phyloP scores from a whole-genome alignment of 2,113 vertebrate species.

The Xyrauchen texanus region DNA sequence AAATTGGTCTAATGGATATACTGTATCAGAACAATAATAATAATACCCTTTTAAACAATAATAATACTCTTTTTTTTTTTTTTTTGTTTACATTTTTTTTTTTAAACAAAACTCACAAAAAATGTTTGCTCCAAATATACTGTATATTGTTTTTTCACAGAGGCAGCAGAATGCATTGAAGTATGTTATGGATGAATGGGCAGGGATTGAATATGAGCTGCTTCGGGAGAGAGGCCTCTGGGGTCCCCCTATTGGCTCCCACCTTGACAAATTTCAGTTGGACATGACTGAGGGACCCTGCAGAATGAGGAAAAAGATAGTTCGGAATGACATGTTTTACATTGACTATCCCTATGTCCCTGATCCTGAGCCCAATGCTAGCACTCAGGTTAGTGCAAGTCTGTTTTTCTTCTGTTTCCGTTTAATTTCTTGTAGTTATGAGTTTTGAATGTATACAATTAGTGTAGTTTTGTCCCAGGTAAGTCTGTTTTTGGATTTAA shows the following conservation, averaged over 20 bases:
- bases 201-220: slow-evolving; percentile 90
- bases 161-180: slow-evolving; percentile 94
- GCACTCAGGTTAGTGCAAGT: slow-evolving; percentile 68
- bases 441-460: too few relatives aligned
- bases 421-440: too few relatives aligned
- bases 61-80: too few relatives aligned
- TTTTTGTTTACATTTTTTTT: too few relatives aligned
- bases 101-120: too few relatives aligned
- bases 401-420: neutral
- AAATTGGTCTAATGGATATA: neutral
- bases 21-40: too few relatives aligned
- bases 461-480: too few relatives aligned
- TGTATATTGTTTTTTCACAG: slow-evolving; percentile 61
- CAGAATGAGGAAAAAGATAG: slow-evolving; percentile 99
- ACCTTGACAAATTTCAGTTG: slow-evolving; percentile 94
- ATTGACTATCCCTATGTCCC: slow-evolving; percentile 95
- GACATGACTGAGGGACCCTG: slow-evolving; percentile 99
- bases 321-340: slow-evolving; percentile 98
- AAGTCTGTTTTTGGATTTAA: too few relatives aligned
- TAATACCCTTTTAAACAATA: too few relatives aligned
- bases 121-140: neutral
- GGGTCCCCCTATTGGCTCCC: slow-evolving; percentile 96
- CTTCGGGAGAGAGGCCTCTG: slow-evolving; percentile 90
- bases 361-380: slow-evolving; percentile 84
- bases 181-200: slow-evolving; percentile 96